Evolutionary conservation across 2,113 vertebrate species (phyloP).

Genomic region (Grammomys dolichurus): DNA sequence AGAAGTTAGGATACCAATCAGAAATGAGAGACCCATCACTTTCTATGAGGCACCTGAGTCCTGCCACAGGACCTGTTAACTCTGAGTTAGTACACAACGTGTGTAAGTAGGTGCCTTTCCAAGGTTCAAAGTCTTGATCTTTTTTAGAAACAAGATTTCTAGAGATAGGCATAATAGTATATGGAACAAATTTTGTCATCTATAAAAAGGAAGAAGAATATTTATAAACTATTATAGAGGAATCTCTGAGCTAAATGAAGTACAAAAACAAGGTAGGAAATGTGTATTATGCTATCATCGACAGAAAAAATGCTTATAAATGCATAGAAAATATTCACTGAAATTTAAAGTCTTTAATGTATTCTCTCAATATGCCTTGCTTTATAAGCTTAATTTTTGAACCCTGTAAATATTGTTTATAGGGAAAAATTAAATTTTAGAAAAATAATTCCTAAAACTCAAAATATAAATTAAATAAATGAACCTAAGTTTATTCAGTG

Average conservation of each 20-base stretch:
- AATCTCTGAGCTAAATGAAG: not conserved
- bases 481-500: not conserved
- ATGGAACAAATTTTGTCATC: not conserved
- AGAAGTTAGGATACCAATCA: not conserved
- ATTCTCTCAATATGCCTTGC: conserved; percentile 49
- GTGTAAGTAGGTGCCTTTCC: not conserved
- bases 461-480: conserved; percentile 52
- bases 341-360: conserved; percentile 18
- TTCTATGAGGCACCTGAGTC: not conserved
- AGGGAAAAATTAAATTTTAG: conserved; percentile 60
- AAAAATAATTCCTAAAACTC: conserved; percentile 57
- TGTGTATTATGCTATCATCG: not conserved
- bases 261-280: conserved; percentile 31
- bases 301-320: conserved; percentile 35
- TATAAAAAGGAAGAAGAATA: not conserved
- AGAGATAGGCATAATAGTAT: not conserved
- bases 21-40: not conserved
- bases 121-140: not conserved
- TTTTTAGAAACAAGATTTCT: not conserved
- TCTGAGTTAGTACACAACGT: not conserved
- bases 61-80: not conserved
- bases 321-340: conserved; percentile 4
- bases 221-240: not conserved
- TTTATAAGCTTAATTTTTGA: conserved; percentile 59
- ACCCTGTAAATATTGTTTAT: conserved; percentile 60